phyloP scores from a whole-genome alignment of 1,140 invertebrate genomes.

The Drosophila baimaii region DNA sequence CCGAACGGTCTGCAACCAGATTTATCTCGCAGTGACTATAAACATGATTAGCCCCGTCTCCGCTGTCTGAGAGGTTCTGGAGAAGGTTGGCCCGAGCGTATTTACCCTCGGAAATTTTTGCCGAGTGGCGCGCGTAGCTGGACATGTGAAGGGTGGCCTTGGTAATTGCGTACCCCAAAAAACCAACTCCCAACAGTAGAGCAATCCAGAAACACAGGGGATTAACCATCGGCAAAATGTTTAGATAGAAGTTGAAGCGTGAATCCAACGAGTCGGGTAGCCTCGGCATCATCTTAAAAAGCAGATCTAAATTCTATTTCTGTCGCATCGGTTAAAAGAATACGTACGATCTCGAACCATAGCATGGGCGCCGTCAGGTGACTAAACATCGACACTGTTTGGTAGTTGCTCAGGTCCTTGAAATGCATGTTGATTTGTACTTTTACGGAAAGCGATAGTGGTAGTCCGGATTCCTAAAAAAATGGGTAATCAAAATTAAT shows the following conservation, averaged over 20 bases:
- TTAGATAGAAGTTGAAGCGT: slow-evolving; percentile 90
- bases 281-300: slow-evolving; percentile 87
- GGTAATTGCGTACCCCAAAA: slow-evolving; percentile 84
- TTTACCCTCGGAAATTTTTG: slow-evolving; percentile 65
- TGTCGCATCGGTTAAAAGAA: neutral
- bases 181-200: slow-evolving; percentile 86
- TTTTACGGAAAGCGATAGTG: slow-evolving; percentile 89
- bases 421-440: slow-evolving; percentile 94
- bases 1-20: slow-evolving; percentile 58
- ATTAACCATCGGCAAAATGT: slow-evolving; percentile 87
- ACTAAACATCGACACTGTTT: slow-evolving; percentile 87
- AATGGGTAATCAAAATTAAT: slow-evolving; percentile 10
- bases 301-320: neutral
- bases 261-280: slow-evolving; percentile 87
- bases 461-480: slow-evolving; percentile 89
- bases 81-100: slow-evolving; percentile 63
- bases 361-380: slow-evolving; percentile 90
- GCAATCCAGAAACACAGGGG: slow-evolving; percentile 86
- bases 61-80: slow-evolving; percentile 39
- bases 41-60: slow-evolving; percentile 46
- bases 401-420: slow-evolving; percentile 87
- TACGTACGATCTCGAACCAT: slow-evolving; percentile 94
- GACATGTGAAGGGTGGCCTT: slow-evolving; percentile 75
- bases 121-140: slow-evolving; percentile 50
- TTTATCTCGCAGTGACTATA: slow-evolving; percentile 73